Evolutionary conservation across 2,113 vertebrate species (phyloP).

Genomic region (Petrocephalus microphthalmus): DNA sequence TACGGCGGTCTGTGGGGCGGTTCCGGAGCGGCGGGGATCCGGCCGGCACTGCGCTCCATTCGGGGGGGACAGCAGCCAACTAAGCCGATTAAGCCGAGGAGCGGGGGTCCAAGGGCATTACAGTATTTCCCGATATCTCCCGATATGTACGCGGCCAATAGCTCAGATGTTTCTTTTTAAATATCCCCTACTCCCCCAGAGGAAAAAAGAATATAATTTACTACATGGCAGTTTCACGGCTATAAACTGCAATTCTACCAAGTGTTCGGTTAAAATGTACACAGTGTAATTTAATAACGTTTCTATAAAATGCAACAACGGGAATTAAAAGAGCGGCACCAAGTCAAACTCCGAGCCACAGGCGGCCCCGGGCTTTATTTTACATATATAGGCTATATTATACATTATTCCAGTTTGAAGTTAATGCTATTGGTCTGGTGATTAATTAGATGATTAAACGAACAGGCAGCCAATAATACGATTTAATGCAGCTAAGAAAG

Average conservation of each 20-base stretch:
- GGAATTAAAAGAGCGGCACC: neutral
- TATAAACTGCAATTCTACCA: neutral
- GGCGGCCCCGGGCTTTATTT: neutral
- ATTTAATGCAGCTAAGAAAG: neutral
- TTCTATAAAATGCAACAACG: neutral
- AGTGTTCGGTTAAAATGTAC: neutral
- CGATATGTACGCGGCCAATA: neutral
- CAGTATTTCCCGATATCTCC: constrained; percentile 4
- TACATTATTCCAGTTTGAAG: neutral
- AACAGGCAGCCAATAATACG: neutral
- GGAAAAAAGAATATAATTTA: neutral
- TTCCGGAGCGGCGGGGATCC: too few species aligned
- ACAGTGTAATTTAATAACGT: neutral
- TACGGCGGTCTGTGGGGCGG: too few species aligned
- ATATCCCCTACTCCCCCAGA: neutral
- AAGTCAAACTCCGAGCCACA: neutral
- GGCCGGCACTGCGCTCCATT: neutral
- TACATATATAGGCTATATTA: neutral
- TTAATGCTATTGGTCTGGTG: neutral
- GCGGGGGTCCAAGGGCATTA: neutral
- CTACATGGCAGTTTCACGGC: neutral
- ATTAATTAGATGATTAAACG: neutral
- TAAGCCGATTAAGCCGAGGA: neutral
- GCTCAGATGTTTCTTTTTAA: neutral
- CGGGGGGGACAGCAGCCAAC: neutral